Conservation (phyloP, 2,113 vertebrate genomes). For the Hyperoodon ampullatus region DNA sequence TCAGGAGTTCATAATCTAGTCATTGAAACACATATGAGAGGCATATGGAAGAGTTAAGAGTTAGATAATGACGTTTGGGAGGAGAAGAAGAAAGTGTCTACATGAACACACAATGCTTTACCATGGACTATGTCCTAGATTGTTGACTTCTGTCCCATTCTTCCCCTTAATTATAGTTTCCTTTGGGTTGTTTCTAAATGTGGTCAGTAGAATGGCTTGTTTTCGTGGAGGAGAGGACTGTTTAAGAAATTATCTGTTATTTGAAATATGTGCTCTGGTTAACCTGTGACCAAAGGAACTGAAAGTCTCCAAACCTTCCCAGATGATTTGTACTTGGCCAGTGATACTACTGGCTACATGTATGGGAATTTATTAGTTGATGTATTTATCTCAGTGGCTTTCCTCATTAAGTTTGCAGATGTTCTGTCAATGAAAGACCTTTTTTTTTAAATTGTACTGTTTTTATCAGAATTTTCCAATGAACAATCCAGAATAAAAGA, state of each 20-base stretch:
- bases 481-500: constrained; percentile 43
- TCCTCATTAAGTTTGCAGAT: constrained; percentile 81
- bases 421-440: constrained; percentile 72
- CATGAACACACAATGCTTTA: not conserved
- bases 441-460: constrained; percentile 49
- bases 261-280: constrained; percentile 50
- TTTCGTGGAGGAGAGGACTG: not conserved
- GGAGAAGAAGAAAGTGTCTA: not conserved
- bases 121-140: not conserved
- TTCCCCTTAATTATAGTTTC: not conserved
- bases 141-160: not conserved
- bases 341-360: constrained; percentile 54
- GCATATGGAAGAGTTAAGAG: not conserved
- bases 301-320: constrained; percentile 46
- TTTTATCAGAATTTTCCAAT: constrained; percentile 80
- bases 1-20: not conserved
- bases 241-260: constrained; percentile 62
- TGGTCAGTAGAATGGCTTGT: not conserved
- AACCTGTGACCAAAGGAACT: constrained; percentile 70
- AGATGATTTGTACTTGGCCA: constrained; percentile 56
- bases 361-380: constrained; percentile 75
- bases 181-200: not conserved
- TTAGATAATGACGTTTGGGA: not conserved
- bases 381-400: constrained; percentile 76
- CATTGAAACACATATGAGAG: not conserved